phyloP scores from a whole-genome alignment of 2,797 vertebrate species.

The Miichthys miiuy region DNA sequence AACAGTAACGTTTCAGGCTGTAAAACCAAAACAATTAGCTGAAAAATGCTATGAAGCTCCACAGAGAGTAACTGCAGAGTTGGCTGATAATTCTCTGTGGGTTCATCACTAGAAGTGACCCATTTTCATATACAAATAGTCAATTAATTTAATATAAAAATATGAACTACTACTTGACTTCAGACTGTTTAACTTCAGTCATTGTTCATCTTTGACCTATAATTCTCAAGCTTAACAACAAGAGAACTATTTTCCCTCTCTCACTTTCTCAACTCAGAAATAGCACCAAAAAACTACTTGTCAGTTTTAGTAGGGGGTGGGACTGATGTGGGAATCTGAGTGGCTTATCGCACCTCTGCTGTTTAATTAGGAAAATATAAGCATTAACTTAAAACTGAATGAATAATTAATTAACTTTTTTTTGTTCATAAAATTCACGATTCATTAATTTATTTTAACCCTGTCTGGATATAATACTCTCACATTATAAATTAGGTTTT shows the following conservation, averaged over 20 bases:
- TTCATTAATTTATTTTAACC: background rate
- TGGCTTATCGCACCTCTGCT: background rate
- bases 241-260: background rate
- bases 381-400: background rate
- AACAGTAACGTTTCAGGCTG: background rate
- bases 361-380: background rate
- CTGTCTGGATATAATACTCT: background rate
- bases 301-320: background rate
- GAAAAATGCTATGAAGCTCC: background rate
- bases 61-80: background rate
- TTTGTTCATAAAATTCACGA: too few species aligned
- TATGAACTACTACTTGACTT: background rate
- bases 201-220: background rate
- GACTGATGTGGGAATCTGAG: background rate
- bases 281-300: background rate
- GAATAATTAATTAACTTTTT: background rate
- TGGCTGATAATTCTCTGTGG: background rate
- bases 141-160: background rate
- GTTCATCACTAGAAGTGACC: background rate
- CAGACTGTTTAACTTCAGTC: background rate
- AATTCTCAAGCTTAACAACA: background rate
- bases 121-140: background rate
- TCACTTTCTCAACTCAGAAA: background rate
- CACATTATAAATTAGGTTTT: background rate
- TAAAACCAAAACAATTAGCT: background rate